phyloP scores from a whole-genome alignment of 1,140 invertebrate species.

The Rhyacophila brunnea region DNA sequence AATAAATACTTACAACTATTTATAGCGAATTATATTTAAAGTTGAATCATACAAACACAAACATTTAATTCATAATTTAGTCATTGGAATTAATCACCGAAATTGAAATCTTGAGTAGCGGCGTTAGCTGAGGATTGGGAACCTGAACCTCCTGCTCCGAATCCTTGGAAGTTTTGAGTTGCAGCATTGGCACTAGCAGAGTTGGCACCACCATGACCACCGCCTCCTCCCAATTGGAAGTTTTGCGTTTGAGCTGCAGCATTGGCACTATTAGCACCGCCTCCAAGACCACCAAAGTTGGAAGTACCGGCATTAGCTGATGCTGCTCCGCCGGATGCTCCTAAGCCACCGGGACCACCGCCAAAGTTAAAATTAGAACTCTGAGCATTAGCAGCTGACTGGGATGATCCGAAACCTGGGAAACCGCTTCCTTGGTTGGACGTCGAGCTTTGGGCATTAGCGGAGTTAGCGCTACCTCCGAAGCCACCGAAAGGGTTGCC shows the following conservation, averaged over 20 bases:
- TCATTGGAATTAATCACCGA: neutral
- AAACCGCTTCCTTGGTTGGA: slow-evolving; percentile 21
- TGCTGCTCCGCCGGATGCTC: slow-evolving; percentile 7
- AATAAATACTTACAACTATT: slow-evolving; percentile 30
- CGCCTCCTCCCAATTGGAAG: slow-evolving; percentile 13
- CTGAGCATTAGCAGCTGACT: slow-evolving; percentile 18
- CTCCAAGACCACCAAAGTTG: slow-evolving; percentile 5
- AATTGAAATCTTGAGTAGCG: slow-evolving; percentile 1
- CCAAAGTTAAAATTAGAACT: slow-evolving; percentile 15
- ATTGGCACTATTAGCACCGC: slow-evolving; percentile 4
- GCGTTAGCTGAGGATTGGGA: slow-evolving; percentile 18
- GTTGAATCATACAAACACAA: slow-evolving; percentile 1
- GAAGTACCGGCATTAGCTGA: slow-evolving; percentile 14
- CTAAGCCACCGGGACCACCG: slow-evolving; percentile 8
- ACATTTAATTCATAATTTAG: neutral
- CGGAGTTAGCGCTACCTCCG: slow-evolving; percentile 13
- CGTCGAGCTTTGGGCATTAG: slow-evolving; percentile 17
- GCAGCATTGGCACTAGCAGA: neutral
- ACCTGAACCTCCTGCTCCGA: slow-evolving; percentile 9
- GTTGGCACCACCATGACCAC: too few species aligned
- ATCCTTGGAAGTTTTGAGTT: neutral
- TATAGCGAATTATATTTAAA: slow-evolving; percentile 23
- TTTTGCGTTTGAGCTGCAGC: slow-evolving; percentile 26
- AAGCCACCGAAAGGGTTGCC: slow-evolving; percentile 13
- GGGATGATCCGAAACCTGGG: slow-evolving; percentile 12